phyloP scores from a whole-genome alignment of 2,113 vertebrate species.

The Physeter macrocephalus region DNA sequence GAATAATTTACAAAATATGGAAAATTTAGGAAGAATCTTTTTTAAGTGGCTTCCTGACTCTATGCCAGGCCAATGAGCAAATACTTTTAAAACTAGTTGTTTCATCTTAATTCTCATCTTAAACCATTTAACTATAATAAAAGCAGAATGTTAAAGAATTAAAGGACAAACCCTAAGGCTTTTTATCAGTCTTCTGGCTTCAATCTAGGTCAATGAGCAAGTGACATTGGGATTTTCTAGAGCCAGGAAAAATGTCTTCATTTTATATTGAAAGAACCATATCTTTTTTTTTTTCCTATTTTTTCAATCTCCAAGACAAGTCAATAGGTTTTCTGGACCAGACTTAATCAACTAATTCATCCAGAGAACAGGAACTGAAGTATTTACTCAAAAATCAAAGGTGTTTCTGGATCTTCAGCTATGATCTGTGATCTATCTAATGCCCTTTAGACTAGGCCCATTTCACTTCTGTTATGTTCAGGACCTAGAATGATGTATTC shows the following conservation, averaged over 20 bases:
- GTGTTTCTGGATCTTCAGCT: background rate
- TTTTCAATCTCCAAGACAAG: conserved; percentile 13
- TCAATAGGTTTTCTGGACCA: background rate
- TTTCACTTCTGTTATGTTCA: background rate
- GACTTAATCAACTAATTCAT: background rate
- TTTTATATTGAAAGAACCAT: conserved; percentile 12
- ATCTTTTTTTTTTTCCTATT: background rate
- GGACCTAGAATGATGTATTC: background rate
- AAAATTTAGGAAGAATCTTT: background rate
- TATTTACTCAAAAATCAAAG: conserved; percentile 29
- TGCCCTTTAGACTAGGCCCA: background rate
- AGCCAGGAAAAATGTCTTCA: background rate
- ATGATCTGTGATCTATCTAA: background rate
- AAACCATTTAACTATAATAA: background rate
- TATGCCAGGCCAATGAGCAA: background rate
- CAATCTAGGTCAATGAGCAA: background rate
- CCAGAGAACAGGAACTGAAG: background rate
- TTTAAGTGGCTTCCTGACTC: background rate
- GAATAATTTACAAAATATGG: background rate
- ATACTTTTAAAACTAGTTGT: background rate
- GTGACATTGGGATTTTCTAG: background rate
- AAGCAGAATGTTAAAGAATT: conserved; percentile 14
- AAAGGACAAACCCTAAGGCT: background rate
- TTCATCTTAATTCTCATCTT: conserved; percentile 12
- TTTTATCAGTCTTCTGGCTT: background rate